Percentiles rank a stretch among this genome's conserved stretches.
Conservation (phyloP, 2,888 invertebrate genomes). For the Drosophila niveifrons region DNA sequence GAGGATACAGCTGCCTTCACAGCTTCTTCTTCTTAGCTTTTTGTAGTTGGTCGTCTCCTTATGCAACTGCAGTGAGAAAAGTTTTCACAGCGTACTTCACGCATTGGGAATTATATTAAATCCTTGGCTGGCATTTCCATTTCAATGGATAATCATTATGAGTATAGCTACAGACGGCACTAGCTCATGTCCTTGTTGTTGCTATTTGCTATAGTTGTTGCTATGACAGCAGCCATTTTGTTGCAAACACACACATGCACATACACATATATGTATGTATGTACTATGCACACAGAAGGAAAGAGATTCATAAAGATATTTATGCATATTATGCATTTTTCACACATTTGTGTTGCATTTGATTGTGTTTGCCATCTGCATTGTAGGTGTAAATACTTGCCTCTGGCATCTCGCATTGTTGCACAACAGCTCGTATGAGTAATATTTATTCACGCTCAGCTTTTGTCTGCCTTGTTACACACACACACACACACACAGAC, state of each 20-base stretch:
- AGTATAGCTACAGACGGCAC: slow-evolving; percentile 64
- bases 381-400: slow-evolving; percentile 77
- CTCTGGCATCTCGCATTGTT: slow-evolving; percentile 67
- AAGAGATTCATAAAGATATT: slow-evolving; percentile 33
- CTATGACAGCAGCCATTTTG: slow-evolving; percentile 66
- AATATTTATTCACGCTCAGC: slow-evolving; percentile 76
- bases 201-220: slow-evolving; percentile 36
- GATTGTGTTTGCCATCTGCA: slow-evolving; percentile 59
- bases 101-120: slow-evolving; percentile 78
- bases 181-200: slow-evolving; percentile 56
- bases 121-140: slow-evolving; percentile 82
- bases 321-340: slow-evolving; percentile 75
- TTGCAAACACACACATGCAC: slow-evolving; percentile 24
- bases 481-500: slow-evolving; percentile 7
- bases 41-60: slow-evolving; percentile 8
- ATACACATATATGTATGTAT: neutral
- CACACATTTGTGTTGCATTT: slow-evolving; percentile 69
- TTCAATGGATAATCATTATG: slow-evolving; percentile 84
- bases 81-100: slow-evolving; percentile 67
- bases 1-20: slow-evolving; percentile 33
- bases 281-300: slow-evolving; percentile 13
- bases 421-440: slow-evolving; percentile 71
- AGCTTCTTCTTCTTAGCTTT: slow-evolving; percentile 18
- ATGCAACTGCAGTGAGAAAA: slow-evolving; percentile 48
- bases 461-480: slow-evolving; percentile 67